Evolutionary conservation across 1,140 invertebrate species (phyloP).

Genomic region (Solenopsis fugax): DNA sequence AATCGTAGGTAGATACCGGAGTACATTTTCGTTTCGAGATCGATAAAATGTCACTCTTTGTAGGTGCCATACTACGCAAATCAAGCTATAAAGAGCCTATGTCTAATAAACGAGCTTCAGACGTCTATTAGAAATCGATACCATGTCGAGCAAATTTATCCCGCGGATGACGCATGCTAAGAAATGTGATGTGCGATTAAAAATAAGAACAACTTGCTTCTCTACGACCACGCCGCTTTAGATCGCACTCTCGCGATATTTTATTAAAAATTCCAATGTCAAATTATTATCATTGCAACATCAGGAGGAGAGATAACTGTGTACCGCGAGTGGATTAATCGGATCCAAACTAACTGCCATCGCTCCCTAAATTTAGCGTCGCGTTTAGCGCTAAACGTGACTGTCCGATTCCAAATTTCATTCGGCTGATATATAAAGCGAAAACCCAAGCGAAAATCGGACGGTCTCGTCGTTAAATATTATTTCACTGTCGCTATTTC

Average conservation of each 20-base stretch:
- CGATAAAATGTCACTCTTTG: conserved; percentile 38
- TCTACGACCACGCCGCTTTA: conserved; percentile 13
- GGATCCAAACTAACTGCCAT: not conserved
- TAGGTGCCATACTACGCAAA: conserved; percentile 48
- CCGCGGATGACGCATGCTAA: conserved; percentile 59
- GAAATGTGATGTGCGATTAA: conserved; percentile 58
- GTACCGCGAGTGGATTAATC: conserved; percentile 7
- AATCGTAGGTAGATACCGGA: not conserved
- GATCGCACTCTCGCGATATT: not conserved
- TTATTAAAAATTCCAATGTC: conserved; percentile 11
- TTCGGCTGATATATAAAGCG: not conserved
- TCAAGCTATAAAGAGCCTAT: conserved; percentile 51
- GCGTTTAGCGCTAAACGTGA: conserved; percentile 20
- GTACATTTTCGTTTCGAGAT: conserved; percentile 38
- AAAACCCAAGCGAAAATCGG: not conserved
- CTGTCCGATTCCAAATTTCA: conserved; percentile 5
- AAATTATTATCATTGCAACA: not conserved
- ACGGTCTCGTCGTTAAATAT: not conserved
- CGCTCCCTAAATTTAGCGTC: conserved; percentile 3
- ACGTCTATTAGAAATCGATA: conserved; percentile 64
- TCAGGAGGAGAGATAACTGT: not conserved
- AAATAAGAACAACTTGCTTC: conserved; percentile 54
- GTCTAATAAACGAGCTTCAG: conserved; percentile 50
- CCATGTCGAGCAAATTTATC: conserved; percentile 60
- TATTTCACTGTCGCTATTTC: not conserved